Base-by-base conservation (phyloP, 1,140 invertebrate genomes). In the Drosophila sp. region DNA sequence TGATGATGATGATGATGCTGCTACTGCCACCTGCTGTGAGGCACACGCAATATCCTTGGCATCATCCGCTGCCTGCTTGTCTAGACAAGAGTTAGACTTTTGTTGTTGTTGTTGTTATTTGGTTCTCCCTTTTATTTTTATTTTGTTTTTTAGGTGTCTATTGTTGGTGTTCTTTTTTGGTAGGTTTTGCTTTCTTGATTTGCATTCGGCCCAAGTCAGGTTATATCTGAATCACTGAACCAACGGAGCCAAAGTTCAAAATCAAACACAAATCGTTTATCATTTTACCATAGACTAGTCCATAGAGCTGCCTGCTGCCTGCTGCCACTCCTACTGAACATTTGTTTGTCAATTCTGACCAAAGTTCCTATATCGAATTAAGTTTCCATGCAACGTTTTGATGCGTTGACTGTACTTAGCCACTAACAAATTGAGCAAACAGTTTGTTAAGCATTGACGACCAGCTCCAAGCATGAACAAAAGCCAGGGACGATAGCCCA, bases 11-110 rank as follows among this genome's bases (percentile, higher is more conserved):
- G 35, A 8, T 38, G 35, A 8, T 38, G 35, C 35, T 10, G 35
- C 10, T 38, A 10, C 10, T 29, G 58, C 69, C 83, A 86, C 83
- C 79, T 86, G 82, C 79, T 83, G 80, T 32, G 79, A 44, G 63
- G 54, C 62, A 56, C 60, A 66, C 70, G 70, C 44, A 60, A 72
- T 44, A 67, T 62, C 77, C 66, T 61, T 56, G 41, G 54, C 63
- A 33, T 33, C 69, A 54, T 62, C 64, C 25, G 30, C 58, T 61
- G 58, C 47, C 61, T 33, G 29, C 44, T 23, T 75, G 81, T 85
- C 81, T 86, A 86, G 83, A 86, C 83, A 65, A 65, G 72, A 75
- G 70, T 76, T 82, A 82, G 72, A 86, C 79, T 73, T 25, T 57
- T 11, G 25, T 8, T 60, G 4, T 25, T 38, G 66, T 47, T 38